phyloP scores from a whole-genome alignment of 2,888 invertebrate species.

The Anthrax anthrax region DNA sequence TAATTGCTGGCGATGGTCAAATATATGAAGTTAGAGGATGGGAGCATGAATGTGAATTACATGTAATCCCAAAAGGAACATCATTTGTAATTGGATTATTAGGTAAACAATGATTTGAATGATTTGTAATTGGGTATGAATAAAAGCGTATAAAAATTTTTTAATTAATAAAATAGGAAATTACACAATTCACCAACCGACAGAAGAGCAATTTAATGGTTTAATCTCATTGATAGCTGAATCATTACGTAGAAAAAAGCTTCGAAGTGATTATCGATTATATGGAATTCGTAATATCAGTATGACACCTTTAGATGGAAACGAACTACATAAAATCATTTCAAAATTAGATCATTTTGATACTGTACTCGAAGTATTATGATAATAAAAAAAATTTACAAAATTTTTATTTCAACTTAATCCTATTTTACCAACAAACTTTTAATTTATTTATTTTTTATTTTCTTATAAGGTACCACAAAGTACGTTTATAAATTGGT shows the following conservation, averaged over 20 bases:
- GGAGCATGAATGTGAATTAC: conserved; percentile 27
- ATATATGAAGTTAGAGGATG: conserved; percentile 38
- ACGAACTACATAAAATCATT: conserved; percentile 17
- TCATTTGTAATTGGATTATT: conserved; percentile 35
- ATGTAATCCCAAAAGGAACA: conserved; percentile 15
- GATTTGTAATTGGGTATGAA: background rate
- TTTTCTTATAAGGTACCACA: too few relatives aligned
- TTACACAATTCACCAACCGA: conserved; percentile 18
- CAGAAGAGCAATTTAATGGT: conserved; percentile 14
- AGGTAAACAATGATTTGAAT: conserved; percentile 21
- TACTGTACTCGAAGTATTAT: conserved; percentile 14
- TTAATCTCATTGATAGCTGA: conserved; percentile 22
- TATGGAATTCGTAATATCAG: conserved; percentile 15
- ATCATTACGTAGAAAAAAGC: conserved; percentile 18
- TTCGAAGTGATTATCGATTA: conserved; percentile 16
- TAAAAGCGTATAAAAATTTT: too few relatives aligned
- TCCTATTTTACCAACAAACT: too few relatives aligned
- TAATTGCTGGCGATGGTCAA: conserved; percentile 37
- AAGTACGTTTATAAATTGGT: too few relatives aligned
- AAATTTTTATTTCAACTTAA: too few relatives aligned
- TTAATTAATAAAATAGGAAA: conserved; percentile 15
- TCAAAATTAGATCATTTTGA: conserved; percentile 18
- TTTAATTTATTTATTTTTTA: too few relatives aligned
- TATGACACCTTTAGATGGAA: conserved; percentile 15
- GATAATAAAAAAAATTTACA: background rate